Conservation (phyloP, 1,140 invertebrate genomes). For the Acromyrmex echinatior region DNA sequence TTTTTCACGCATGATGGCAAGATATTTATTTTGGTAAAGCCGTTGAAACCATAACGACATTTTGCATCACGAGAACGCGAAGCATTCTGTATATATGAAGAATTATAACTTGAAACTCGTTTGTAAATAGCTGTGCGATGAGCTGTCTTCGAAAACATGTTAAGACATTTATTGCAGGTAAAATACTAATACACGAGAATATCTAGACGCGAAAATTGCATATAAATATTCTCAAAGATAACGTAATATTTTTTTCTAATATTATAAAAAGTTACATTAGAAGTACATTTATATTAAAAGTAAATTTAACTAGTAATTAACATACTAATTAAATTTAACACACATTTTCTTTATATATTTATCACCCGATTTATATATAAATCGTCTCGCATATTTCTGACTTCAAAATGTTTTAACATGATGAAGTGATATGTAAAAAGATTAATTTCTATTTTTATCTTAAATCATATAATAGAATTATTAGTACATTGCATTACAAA, state of each 20-base stretch:
- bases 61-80: neutral
- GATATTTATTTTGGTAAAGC: conserved; percentile 18
- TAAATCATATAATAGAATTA: neutral
- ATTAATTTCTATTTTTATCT: conserved; percentile 2
- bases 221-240: neutral
- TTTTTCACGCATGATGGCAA: neutral
- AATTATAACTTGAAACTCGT: conserved; percentile 4
- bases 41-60: neutral
- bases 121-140: neutral
- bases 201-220: neutral
- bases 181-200: neutral
- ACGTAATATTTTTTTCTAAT: neutral
- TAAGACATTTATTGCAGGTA: neutral
- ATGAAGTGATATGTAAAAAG: neutral
- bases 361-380: neutral
- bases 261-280: neutral
- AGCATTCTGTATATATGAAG: neutral
- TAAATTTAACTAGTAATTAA: neutral
- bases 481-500: neutral
- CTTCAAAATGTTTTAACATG: neutral
- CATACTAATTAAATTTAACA: neutral
- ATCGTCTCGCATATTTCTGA: neutral
- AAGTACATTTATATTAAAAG: neutral
- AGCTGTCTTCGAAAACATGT: neutral
- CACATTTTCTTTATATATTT: neutral